phyloP scores from a whole-genome alignment of 2,888 invertebrate genomes.

The Drosophila pullipes region DNA sequence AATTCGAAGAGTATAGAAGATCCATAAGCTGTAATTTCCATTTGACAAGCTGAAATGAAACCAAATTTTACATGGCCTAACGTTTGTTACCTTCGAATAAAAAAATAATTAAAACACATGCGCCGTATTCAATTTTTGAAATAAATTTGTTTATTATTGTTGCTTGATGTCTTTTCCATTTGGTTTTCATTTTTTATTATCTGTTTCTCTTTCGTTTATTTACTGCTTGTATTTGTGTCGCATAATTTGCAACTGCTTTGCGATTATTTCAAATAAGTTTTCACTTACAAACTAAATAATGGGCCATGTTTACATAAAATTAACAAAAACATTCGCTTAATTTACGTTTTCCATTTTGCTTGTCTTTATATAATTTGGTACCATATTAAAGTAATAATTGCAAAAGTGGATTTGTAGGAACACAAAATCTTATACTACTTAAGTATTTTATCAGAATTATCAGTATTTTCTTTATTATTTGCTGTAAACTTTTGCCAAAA shows the following conservation, averaged over 20 bases:
- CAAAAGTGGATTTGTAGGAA: constrained; percentile 68
- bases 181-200: constrained; percentile 12
- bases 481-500: constrained; percentile 42
- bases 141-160: constrained; percentile 79
- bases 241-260: constrained; percentile 45
- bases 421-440: constrained; percentile 55
- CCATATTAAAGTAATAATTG: constrained; percentile 54
- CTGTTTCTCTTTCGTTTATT: constrained; percentile 16
- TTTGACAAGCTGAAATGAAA: neutral
- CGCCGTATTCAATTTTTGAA: constrained; percentile 53
- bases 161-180: constrained; percentile 44
- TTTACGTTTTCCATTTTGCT: constrained; percentile 21
- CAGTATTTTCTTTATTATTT: constrained; percentile 9
- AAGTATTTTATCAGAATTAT: constrained; percentile 23
- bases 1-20: neutral
- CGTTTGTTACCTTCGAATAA: neutral
- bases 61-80: neutral
- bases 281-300: constrained; percentile 77
- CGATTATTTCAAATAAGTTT: constrained; percentile 61
- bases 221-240: constrained; percentile 20
- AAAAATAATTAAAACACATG: constrained; percentile 17
- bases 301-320: constrained; percentile 64
- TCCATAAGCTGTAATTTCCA: neutral
- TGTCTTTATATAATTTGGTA: constrained; percentile 30
- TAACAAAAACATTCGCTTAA: constrained; percentile 46